Evolutionary conservation across 2,113 vertebrate genomes (phyloP).

Genomic region (Leuciscus idus): DNA sequence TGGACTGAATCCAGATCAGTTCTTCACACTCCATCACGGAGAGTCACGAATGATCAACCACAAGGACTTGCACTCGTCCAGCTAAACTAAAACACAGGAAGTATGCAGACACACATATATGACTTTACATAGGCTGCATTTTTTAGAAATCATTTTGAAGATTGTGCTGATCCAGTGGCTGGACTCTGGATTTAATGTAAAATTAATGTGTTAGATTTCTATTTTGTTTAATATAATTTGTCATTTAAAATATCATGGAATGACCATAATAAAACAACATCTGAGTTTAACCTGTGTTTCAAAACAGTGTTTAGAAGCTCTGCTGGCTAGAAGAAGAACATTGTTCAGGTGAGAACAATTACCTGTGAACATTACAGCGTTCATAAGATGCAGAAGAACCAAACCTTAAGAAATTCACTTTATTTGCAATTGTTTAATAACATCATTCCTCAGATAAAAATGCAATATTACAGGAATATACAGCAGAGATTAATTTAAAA

Average conservation of each 20-base stretch:
- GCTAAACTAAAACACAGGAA: neutral
- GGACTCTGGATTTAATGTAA: neutral
- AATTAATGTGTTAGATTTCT: neutral
- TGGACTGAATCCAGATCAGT: constrained; percentile 82
- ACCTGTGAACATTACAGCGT: neutral
- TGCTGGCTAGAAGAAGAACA: neutral
- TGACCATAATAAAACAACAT: neutral
- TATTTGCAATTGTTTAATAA: constrained; percentile 99
- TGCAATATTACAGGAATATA: constrained; percentile 99
- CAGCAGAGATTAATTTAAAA: constrained; percentile 89
- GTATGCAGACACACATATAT: neutral
- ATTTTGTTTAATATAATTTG: constrained; percentile 5
- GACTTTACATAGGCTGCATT: neutral
- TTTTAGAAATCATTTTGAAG: neutral
- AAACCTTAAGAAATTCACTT: constrained; percentile 86
- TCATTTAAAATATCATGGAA: neutral
- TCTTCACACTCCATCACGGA: constrained; percentile 90
- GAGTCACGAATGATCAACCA: constrained; percentile 83
- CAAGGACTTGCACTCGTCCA: constrained; percentile 44
- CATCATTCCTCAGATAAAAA: constrained; percentile 99
- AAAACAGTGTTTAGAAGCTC: too few species aligned
- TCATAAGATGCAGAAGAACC: constrained; percentile 17
- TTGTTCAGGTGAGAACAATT: neutral
- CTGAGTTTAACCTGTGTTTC: neutral
- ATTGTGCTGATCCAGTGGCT: neutral